Conservation (phyloP, 2,797 vertebrate genomes). For the Aldrovandia affinis region DNA sequence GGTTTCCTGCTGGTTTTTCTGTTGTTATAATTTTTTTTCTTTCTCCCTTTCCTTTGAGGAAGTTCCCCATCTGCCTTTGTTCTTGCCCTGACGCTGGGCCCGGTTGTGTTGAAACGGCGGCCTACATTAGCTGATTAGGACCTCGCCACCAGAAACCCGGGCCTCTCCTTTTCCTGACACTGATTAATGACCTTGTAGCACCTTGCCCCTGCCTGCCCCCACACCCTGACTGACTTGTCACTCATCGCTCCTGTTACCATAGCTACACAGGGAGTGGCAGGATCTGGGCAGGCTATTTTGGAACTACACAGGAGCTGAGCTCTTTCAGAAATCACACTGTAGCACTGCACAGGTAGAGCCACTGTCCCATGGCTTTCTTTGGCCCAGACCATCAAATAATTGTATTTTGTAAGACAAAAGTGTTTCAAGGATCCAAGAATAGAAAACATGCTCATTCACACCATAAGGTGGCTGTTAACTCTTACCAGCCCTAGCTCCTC, state of each 20-base stretch:
- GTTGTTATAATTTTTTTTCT: slow-evolving; percentile 58
- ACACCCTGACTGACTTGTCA: slow-evolving; percentile 37
- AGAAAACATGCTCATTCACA: neutral
- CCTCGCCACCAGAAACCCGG: slow-evolving; percentile 26
- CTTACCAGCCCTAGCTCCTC: neutral
- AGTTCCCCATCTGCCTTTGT: slow-evolving; percentile 77
- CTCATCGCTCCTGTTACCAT: slow-evolving; percentile 45
- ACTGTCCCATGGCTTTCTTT: neutral
- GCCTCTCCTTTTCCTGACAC: slow-evolving; percentile 40
- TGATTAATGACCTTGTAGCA: slow-evolving; percentile 51
- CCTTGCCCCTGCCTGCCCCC: slow-evolving; percentile 3
- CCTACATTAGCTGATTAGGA: slow-evolving; percentile 64
- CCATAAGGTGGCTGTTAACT: neutral
- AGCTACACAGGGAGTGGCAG: slow-evolving; percentile 25
- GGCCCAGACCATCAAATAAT: neutral
- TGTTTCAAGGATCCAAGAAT: neutral
- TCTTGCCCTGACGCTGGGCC: slow-evolving; percentile 67
- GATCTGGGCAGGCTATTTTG: neutral
- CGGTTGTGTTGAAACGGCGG: slow-evolving; percentile 70
- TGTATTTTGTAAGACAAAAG: neutral
- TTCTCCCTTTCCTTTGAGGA: slow-evolving; percentile 76
- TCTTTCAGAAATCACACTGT: neutral
- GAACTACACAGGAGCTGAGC: neutral
- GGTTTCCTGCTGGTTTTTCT: slow-evolving; percentile 72
- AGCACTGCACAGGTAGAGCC: neutral